Evolutionary conservation across 2,888 invertebrate genomes (phyloP).

Genomic region (Drosophila neonasuta): DNA sequence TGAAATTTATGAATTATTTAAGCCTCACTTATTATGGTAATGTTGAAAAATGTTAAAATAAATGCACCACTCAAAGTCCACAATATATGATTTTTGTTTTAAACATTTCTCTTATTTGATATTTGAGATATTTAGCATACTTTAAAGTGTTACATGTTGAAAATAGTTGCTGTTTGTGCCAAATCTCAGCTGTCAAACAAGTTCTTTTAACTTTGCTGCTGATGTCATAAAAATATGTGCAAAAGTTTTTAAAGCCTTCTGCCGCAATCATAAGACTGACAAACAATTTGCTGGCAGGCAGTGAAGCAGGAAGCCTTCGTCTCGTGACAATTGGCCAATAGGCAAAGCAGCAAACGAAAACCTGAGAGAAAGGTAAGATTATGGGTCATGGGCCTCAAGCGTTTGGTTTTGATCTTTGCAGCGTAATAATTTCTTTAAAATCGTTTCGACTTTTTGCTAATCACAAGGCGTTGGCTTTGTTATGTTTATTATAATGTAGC

Average conservation of each 20-base stretch:
- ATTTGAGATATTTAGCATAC: no score
- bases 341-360: conserved; percentile 1
- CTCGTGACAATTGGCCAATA: conserved; percentile 18
- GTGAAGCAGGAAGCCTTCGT: not conserved
- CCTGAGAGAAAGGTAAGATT: conserved; percentile 28
- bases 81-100: no score
- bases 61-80: no score
- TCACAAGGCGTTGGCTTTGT: conserved; percentile 14
- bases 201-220: conserved; percentile 3
- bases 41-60: no score
- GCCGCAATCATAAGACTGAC: conserved; percentile 13
- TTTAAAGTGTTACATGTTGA: not conserved
- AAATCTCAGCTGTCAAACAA: conserved; percentile 22
- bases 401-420: conserved; percentile 59
- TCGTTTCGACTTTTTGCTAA: conserved; percentile 29
- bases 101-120: no score
- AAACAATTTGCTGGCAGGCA: conserved; percentile 14
- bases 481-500: not conserved
- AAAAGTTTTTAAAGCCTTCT: conserved; percentile 24
- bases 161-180: conserved; percentile 7
- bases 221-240: conserved; percentile 10
- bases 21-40: not conserved
- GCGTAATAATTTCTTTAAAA: conserved; percentile 51
- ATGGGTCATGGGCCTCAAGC: conserved; percentile 25
- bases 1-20: not conserved